These are phyloP conservation scores for Ctenicera cuprea DNA, from an alignment of 2,888 invertebrate species.

Conservation along the genomic window DNA sequence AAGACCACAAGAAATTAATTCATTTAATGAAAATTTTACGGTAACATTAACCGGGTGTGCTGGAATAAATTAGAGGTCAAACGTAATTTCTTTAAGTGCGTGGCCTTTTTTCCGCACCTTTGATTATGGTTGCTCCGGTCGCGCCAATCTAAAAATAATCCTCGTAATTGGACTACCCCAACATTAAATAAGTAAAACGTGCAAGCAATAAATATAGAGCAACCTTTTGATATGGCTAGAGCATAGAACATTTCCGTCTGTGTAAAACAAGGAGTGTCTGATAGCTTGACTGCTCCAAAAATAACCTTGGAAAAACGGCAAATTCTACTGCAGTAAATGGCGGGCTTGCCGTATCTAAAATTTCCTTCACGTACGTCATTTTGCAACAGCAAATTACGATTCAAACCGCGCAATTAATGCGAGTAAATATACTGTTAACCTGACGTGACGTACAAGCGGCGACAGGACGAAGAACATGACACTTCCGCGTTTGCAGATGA, in stretches of 20 bases:
- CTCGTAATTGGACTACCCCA: conserved; percentile 31
- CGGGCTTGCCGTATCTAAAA: neutral
- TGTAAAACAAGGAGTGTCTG: conserved; percentile 30
- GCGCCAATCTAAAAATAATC: conserved; percentile 4
- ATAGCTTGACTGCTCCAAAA: conserved; percentile 2
- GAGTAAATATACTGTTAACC: conserved; percentile 23
- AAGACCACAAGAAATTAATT: too few species aligned
- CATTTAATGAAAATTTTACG: too few species aligned
- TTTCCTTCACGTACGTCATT: conserved; percentile 15
- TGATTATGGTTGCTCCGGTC: neutral
- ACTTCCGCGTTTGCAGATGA: conserved; percentile 14
- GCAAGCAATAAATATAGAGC: conserved; percentile 18
- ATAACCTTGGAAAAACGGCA: conserved; percentile 7
- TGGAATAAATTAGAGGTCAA: neutral
- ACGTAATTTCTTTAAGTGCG: neutral
- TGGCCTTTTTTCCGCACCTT: too few species aligned
- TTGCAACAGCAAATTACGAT: conserved; percentile 8
- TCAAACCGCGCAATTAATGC: conserved; percentile 16
- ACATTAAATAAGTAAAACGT: conserved; percentile 20
- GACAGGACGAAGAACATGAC: conserved; percentile 16
- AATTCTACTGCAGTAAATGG: neutral
- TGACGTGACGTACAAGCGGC: conserved; percentile 14
- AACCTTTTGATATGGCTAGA: conserved; percentile 6
- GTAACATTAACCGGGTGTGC: too few species aligned
- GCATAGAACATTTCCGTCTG: neutral